Base-by-base conservation (phyloP, 1,140 invertebrate species). In the Drosophila kohkoa region DNA sequence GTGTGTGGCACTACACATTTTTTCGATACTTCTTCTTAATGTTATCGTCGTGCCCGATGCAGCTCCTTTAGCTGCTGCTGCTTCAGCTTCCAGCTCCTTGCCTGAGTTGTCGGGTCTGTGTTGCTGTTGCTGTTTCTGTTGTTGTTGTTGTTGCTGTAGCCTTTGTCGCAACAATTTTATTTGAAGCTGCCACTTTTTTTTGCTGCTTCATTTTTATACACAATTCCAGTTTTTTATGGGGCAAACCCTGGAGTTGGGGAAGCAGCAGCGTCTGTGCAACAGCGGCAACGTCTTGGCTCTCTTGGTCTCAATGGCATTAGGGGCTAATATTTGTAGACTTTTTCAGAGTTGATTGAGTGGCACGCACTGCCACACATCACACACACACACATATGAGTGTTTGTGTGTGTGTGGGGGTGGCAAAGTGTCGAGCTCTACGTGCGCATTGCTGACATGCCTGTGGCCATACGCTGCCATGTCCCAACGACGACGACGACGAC, bases 271-370 rank as follows among this genome's bases (percentile, higher is more conserved):
- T 67, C 51, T 48, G 54, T 59, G 67, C 57, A 60, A 25, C 48
- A 35, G 58, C 57, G 25, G 67, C 49, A 25, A 59, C 76, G 79
- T 89, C 81, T 79, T 88, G 77, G 72, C 46, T 38, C 46, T 77
- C 64, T 71, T 59, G 75, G 78, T 91, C 88, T 91, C 88, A 91
- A 85, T 91, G 88, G 88, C 82, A 91, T 91, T 91, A 91, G 83
- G 81, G 88, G 80, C 88, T 91, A 91, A 91, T 91, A 91, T 91
- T 91, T 91, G 83, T 91, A 89, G 80, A 90, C 78, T 89, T 89
- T 89, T 89, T 89, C 81, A 81, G 85, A 89, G 85, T 89, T 89
- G 85, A 89, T 89, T 89, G 85, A 89, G 85, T 89, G 85, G 85
- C 85, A 88, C 83, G 85, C 83, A 88, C 82, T 77, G 83, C 72